Evolutionary conservation across 2,797 vertebrate genomes (phyloP), one percentile per base, ranked within the genome.

Genomic region (Gymnoscopelus microlampas): DNA sequence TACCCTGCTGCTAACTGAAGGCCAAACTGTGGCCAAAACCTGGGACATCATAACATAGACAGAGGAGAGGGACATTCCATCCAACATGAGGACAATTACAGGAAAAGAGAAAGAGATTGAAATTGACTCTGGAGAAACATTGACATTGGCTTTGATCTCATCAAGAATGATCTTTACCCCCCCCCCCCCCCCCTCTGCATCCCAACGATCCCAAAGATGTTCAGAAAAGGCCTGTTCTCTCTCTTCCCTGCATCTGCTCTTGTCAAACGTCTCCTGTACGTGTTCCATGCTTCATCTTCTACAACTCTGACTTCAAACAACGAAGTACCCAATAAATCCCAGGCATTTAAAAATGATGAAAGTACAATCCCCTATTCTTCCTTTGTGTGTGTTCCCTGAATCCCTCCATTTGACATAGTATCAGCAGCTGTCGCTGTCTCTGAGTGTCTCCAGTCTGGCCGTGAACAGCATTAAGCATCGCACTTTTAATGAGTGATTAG

Each of bases 401-500:
- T 86, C 78, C 44, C 67, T 84, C 71, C 63, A 76, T 88, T 86
- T 81, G 85, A 91, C 57, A 77, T 70, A 70, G 75, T 77, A 86
- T 82, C 83, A 88, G 90, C 92, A 94, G 93, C 93, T 93, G 93
- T 87, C 90, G 75, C 82, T 63, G 80, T 86, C 86, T 49, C 81
- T 84, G 78, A 44, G 39, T 78, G 68, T 73, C 68, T 84, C 48
- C 66, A 53, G 71, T 65, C 81, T 90, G 87, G 84, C 69, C 70
- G 70, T 74, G 70, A 85, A 76, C 79, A 82, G 87, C 75, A 88
- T 91, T 90, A 83, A 82, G 87, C 75, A 88, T 91, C 90, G 83
- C 85, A 78, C 89, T 88, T 92, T 92, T 93, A 94, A 94, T 93
- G 91, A 92, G 80, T 93, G 91, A 94, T 94, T 93, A 93, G 94